Evolutionary conservation across 2,113 vertebrate species (phyloP).

Genomic region (Oostethus manadensis): DNA sequence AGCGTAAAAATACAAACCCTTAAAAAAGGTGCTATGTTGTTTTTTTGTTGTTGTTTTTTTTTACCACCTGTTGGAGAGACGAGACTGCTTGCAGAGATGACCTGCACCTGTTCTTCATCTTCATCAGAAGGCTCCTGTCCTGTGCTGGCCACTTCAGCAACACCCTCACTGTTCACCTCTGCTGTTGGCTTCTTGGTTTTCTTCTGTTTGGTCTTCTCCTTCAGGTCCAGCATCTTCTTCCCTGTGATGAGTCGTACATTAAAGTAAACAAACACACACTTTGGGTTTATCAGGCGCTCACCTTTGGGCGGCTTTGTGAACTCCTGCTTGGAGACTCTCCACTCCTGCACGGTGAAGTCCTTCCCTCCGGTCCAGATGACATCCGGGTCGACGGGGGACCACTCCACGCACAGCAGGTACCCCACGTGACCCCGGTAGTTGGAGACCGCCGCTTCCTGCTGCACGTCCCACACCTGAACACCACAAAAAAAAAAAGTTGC

Average conservation of each 20-base stretch:
- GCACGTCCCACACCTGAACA: constrained; percentile 87
- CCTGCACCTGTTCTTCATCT: constrained; percentile 65
- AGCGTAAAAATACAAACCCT: background rate
- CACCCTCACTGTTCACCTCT: constrained; percentile 59
- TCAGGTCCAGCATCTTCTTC: constrained; percentile 73
- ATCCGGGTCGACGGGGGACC: constrained; percentile 88
- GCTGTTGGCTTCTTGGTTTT: constrained; percentile 71
- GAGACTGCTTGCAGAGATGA: constrained; percentile 1
- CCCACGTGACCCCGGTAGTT: constrained; percentile 91
- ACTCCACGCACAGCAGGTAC: constrained; percentile 83
- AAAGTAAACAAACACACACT: background rate
- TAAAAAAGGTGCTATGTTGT: background rate
- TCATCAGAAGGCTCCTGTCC: constrained; percentile 55
- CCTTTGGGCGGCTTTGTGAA: constrained; percentile 86
- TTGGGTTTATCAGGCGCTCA: constrained; percentile 38
- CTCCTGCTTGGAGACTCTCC: constrained; percentile 82
- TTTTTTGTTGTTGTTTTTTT: background rate
- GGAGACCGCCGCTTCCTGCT: constrained; percentile 80
- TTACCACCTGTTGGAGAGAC: constrained; percentile 39
- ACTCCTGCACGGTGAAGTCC: constrained; percentile 91
- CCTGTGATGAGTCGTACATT: constrained; percentile 57
- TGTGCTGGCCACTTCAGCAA: constrained; percentile 10
- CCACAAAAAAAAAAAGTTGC: background rate
- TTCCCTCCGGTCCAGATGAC: constrained; percentile 88
- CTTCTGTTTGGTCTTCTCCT: constrained; percentile 74